Conservation (phyloP, 2,797 vertebrate species). For the Phoebastria nigripes region DNA sequence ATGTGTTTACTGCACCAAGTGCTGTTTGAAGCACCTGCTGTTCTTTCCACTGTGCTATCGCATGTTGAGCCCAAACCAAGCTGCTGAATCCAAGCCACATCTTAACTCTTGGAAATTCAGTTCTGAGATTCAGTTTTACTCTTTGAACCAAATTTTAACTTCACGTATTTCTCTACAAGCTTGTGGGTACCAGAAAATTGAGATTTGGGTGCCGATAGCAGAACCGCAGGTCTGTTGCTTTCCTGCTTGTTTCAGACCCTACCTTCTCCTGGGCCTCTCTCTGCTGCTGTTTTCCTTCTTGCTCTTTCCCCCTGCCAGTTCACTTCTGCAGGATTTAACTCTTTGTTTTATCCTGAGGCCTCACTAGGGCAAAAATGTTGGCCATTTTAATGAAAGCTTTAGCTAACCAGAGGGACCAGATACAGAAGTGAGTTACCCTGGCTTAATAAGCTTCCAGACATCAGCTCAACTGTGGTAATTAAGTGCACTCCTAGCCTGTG, state of each 20-base stretch:
- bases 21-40: not conserved
- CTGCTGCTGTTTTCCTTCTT: not conserved
- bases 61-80: not conserved
- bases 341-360: not conserved
- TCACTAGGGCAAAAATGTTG: not conserved
- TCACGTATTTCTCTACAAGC: not conserved
- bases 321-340: not conserved
- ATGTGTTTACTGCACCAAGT: not conserved
- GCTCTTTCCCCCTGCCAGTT: not conserved
- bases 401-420: not conserved
- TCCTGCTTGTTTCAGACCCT: not conserved
- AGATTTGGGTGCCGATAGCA: not conserved
- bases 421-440: not conserved
- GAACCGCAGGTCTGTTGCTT: not conserved
- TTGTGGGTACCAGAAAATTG: not conserved
- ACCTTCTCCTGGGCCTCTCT: not conserved
- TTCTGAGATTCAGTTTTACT: not conserved
- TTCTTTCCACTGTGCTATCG: not conserved
- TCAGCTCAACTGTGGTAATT: not conserved
- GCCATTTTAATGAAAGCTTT: not conserved
- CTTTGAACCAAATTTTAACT: not conserved
- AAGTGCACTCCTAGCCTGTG: not conserved
- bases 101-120: not conserved
- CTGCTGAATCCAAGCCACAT: not conserved
- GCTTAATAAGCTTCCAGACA: not conserved